Evolutionary conservation across 2,888 invertebrate species (phyloP).

Genomic region (Incurvaria masculella): DNA sequence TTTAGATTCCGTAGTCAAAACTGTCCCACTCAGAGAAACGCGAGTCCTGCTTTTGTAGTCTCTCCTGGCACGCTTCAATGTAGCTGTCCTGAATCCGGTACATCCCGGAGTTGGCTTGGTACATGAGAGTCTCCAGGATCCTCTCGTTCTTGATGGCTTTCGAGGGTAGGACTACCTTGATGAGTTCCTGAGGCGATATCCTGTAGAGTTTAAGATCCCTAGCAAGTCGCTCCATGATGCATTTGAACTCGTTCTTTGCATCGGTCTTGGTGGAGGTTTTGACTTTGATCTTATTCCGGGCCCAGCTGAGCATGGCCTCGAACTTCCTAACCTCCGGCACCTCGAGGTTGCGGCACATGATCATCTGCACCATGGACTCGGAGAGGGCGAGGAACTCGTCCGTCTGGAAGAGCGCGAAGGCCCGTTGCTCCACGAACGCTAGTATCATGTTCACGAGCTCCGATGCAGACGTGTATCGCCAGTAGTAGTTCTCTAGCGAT

Average conservation of each 20-base stretch:
- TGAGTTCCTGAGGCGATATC: slow-evolving; percentile 89
- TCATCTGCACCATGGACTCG: slow-evolving; percentile 94
- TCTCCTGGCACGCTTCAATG: slow-evolving; percentile 82
- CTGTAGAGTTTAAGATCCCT: slow-evolving; percentile 85
- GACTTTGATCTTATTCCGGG: slow-evolving; percentile 76
- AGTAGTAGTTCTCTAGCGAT: slow-evolving; percentile 90
- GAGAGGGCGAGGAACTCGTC: slow-evolving; percentile 83
- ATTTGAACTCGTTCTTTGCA: slow-evolving; percentile 85
- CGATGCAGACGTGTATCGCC: slow-evolving; percentile 92
- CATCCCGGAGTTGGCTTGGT: slow-evolving; percentile 90
- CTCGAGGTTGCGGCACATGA: slow-evolving; percentile 87
- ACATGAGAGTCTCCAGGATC: slow-evolving; percentile 89
- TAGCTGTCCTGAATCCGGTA: slow-evolving; percentile 87
- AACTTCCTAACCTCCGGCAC: slow-evolving; percentile 88
- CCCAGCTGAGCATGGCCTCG: slow-evolving; percentile 92
- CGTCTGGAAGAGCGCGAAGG: slow-evolving; percentile 80
- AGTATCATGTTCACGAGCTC: slow-evolving; percentile 94
- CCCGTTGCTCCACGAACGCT: slow-evolving; percentile 84
- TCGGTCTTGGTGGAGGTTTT: slow-evolving; percentile 79
- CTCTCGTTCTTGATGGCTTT: slow-evolving; percentile 91
- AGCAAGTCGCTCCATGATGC: slow-evolving; percentile 88
- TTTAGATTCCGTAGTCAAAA: slow-evolving; percentile 71
- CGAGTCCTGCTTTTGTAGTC: slow-evolving; percentile 86
- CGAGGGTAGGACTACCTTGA: slow-evolving; percentile 88
- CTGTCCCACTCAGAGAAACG: slow-evolving; percentile 79